Percentiles rank a stretch among this genome's conserved stretches.
Conservation (phyloP, 2,888 invertebrate species). For the Dichetophora obliterata region DNA sequence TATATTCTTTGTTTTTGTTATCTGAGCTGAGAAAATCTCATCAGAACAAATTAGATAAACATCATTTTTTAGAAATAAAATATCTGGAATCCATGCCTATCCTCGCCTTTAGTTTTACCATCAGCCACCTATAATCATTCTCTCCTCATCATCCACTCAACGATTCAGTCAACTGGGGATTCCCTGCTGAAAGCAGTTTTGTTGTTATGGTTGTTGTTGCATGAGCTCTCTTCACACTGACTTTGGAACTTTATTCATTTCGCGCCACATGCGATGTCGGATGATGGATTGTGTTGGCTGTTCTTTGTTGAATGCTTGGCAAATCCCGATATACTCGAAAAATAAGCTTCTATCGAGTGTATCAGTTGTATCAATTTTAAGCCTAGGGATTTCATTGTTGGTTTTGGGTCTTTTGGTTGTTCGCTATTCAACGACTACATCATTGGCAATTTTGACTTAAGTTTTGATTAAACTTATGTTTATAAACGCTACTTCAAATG, state of each 20-base stretch:
- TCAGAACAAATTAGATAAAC: constrained; percentile 15
- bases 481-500: no score
- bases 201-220: not conserved
- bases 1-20: not conserved
- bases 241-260: constrained; percentile 20
- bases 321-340: not conserved
- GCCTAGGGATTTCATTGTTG: not conserved
- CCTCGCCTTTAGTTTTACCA: not conserved
- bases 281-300: not conserved
- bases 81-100: not conserved
- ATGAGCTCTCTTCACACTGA: not conserved
- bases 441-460: no score
- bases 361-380: not conserved
- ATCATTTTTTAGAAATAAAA: constrained; percentile 20
- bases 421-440: not conserved
- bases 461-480: no score
- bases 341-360: not conserved
- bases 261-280: constrained; percentile 20
- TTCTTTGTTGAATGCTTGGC: not conserved
- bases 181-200: not conserved
- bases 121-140: no score
- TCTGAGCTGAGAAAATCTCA: constrained; percentile 6
- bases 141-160: not conserved
- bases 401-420: not conserved
- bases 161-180: not conserved